phyloP scores from a whole-genome alignment of 2,888 invertebrate species.

The Hoplodrina blanda region DNA sequence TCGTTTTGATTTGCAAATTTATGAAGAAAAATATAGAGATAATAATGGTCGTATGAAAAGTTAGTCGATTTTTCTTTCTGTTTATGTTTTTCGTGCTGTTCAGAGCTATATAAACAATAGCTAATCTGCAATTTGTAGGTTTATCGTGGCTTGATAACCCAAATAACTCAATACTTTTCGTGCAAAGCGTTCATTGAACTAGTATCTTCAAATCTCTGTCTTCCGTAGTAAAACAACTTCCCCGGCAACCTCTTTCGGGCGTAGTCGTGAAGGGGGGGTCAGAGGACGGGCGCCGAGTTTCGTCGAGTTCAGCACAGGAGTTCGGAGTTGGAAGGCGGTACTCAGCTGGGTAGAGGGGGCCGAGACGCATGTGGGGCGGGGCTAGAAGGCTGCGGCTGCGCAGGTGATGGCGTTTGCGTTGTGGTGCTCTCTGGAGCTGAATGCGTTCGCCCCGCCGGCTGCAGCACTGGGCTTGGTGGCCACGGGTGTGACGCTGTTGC shows the following conservation, averaged over 20 bases:
- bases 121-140: conserved; percentile 2
- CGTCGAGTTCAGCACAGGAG: conserved; percentile 91
- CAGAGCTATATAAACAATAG: conserved; percentile 35
- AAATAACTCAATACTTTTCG: conserved; percentile 58
- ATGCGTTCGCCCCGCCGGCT: conserved; percentile 93
- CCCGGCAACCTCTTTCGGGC: conserved; percentile 80
- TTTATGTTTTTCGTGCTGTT: conserved; percentile 34
- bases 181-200: conserved; percentile 64
- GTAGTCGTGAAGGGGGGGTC: conserved; percentile 81
- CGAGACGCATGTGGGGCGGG: conserved; percentile 81
- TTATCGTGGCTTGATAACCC: conserved; percentile 23
- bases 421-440: conserved; percentile 92
- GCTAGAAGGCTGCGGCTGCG: conserved; percentile 87
- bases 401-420: conserved; percentile 85
- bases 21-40: conserved; percentile 17
- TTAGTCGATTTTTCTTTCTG: conserved; percentile 10
- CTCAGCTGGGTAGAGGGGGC: conserved; percentile 90
- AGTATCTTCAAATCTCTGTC: conserved; percentile 67
- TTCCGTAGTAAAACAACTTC: conserved; percentile 80
- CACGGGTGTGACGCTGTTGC: conserved; percentile 93
- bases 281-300: conserved; percentile 89
- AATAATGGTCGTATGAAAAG: conserved; percentile 16
- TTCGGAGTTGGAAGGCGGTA: conserved; percentile 91
- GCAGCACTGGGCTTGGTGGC: conserved; percentile 95
- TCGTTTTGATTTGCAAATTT: conserved; percentile 48